Evolutionary conservation across 2,113 vertebrate species (phyloP).

Genomic region (Gopherus evgoodei): DNA sequence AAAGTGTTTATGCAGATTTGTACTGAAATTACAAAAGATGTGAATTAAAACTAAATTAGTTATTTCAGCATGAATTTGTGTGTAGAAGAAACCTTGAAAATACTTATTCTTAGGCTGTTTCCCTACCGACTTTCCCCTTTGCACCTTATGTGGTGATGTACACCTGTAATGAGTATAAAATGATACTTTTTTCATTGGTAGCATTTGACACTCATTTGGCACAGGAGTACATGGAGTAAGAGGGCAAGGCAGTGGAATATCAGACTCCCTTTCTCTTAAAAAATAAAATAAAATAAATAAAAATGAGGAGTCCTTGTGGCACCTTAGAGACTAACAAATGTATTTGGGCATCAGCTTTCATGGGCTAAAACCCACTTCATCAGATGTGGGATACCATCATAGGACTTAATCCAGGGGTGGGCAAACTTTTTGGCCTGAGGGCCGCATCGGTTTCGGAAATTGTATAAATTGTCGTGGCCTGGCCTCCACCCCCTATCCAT

Average conservation of each 20-base stretch:
- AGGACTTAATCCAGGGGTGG: no score
- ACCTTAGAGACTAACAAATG: no score
- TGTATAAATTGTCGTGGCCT: no score
- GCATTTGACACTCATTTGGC: neutral
- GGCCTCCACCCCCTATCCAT: no score
- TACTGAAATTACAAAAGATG: accelerated
- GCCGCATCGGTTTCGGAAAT: no score
- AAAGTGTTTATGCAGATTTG: neutral
- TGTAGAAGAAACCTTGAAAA: neutral
- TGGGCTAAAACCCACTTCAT: no score
- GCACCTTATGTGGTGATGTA: neutral
- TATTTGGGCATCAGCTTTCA: no score
- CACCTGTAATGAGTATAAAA: neutral
- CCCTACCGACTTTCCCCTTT: accelerated
- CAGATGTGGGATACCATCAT: no score
- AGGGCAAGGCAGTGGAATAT: neutral
- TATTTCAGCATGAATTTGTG: neutral
- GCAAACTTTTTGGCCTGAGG: no score
- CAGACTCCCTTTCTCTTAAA: neutral
- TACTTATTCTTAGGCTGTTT: neutral
- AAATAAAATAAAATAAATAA: no score
- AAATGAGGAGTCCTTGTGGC: no score
- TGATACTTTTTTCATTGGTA: neutral
- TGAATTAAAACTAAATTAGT: neutral
- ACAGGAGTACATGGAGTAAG: accelerated